Percentiles rank a stretch among this genome's conserved stretches.
Evolutionary conservation across 1,140 invertebrate species (phyloP).

Genomic region (Trypoxylus dichotomus): DNA sequence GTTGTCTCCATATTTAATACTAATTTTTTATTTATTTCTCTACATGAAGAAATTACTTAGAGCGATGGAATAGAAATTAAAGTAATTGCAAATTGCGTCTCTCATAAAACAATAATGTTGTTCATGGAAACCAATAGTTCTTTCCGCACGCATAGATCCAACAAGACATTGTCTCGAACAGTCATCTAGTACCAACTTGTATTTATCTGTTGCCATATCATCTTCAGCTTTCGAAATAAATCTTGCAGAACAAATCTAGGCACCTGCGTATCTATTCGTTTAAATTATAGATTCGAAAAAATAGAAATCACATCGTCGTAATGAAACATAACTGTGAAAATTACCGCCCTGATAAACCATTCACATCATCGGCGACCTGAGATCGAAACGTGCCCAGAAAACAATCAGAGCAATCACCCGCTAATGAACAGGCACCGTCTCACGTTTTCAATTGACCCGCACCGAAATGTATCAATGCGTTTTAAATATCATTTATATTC

Average conservation of each 20-base stretch:
- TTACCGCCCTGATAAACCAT: not conserved
- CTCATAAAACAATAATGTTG: no score
- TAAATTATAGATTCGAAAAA: not conserved
- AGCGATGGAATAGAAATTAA: no score
- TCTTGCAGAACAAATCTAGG: not conserved
- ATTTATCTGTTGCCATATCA: no score
- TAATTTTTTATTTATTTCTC: no score
- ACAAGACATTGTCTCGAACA: no score
- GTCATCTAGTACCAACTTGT: no score
- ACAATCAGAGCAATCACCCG: conserved; percentile 23
- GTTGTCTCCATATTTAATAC: no score
- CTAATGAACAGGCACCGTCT: not conserved
- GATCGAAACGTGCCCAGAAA: conserved; percentile 12
- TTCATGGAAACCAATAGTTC: no score
- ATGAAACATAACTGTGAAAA: conserved; percentile 13
- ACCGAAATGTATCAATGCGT: not conserved
- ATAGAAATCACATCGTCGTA: not conserved
- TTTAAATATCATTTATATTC: conserved; percentile 25
- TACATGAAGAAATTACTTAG: no score
- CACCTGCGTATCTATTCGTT: not conserved
- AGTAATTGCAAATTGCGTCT: no score
- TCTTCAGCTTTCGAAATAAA: not conserved
- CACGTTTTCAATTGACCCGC: conserved; percentile 23
- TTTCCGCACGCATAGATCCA: no score
- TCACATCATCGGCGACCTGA: not conserved